A percentile compares a stretch with the other conserved stretches of the same genome.
Conservation (phyloP, 2,888 invertebrate genomes). For the Lysandra bellargus region DNA sequence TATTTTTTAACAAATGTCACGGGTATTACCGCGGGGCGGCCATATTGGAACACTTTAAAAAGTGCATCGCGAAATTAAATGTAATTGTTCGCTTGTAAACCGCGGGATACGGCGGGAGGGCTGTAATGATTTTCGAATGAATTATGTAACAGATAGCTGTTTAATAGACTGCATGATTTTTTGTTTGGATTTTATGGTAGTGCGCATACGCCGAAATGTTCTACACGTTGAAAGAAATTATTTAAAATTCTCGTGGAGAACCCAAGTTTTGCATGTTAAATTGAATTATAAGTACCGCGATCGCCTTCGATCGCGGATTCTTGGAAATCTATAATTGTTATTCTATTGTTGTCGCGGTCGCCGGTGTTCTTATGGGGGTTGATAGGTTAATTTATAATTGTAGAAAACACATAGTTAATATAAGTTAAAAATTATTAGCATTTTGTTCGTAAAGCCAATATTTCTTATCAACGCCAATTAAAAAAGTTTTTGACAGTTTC, state of each 20-base stretch:
- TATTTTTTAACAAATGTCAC: conserved; percentile 79
- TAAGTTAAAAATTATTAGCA: too few relatives aligned
- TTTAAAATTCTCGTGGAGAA: background rate
- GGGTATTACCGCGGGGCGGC: conserved; percentile 62
- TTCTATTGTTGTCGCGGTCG: too few relatives aligned
- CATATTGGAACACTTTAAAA: conserved; percentile 75
- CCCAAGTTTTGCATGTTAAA: background rate
- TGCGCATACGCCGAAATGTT: background rate
- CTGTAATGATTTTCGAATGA: conserved; percentile 30
- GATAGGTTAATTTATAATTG: too few relatives aligned
- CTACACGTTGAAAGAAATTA: background rate
- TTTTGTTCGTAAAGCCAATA: background rate
- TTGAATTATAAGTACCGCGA: too few relatives aligned
- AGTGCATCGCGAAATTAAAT: conserved; percentile 78
- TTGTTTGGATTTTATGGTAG: background rate
- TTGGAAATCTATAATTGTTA: too few relatives aligned
- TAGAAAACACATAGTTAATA: too few relatives aligned
- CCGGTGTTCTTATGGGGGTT: too few relatives aligned
- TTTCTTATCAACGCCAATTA: background rate
- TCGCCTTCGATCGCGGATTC: too few relatives aligned
- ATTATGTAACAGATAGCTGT: conserved; percentile 27
- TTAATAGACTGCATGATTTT: conserved; percentile 23
- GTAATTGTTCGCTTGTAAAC: conserved; percentile 79
- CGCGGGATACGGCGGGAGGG: conserved; percentile 53
- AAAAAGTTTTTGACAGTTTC: background rate